Evolutionary conservation across 30 jellyfish, hydroid and myxozoan species (phyloP), one percentile per base, ranked within the genome.

Genomic region (Aurelia aurita complex sp. Pacific): DNA sequence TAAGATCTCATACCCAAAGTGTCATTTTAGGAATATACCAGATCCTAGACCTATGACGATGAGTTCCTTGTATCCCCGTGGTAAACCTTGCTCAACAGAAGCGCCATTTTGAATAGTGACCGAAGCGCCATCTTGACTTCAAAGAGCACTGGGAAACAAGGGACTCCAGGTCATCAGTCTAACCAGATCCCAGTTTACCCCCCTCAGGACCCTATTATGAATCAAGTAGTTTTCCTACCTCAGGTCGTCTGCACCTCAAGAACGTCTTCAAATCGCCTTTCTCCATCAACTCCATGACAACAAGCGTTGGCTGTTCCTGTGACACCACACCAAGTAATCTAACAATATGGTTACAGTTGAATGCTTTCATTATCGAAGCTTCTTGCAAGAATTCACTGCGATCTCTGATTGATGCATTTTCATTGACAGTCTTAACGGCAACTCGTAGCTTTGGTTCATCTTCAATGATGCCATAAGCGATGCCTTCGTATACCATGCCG

Each of bases 401-500:
- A 67, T 94, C 99, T 42, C 96, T 86, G 36, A 89, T 85, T 43
- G 97, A 84, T 0, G 99, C 99, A 73, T 94, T 94, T 67, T 94
- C 99, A 62, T 94, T 94, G 55, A 89, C 97, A 10, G 99, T 94
- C 52, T 94, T 94, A 32, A 94, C 97, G 40, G 99, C 99, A 35
- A 94, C 99, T 71, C 93, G 96, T 34, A 88, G 60, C 69, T 89
- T 87, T 51, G 95, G 89, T 43, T 80, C 88, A 2, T 86, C 99
- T 52, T 64, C 94, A 2, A 79, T 40, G 10, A 94, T 88, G 67
- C 76, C 99, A 66, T 89, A 96, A 23, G 97, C 99, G 19, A 94
- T 89, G 15, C 99, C 99, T 66, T 89, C 99, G 75, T 87, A 94
- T 16, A 94, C 99, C 99, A 94, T 94, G 16, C 99, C 99, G 62